A percentile compares a stretch with the other conserved stretches of the same genome.
phyloP scores from a whole-genome alignment of 1,140 invertebrate genomes.

The Drosophila obscura region DNA sequence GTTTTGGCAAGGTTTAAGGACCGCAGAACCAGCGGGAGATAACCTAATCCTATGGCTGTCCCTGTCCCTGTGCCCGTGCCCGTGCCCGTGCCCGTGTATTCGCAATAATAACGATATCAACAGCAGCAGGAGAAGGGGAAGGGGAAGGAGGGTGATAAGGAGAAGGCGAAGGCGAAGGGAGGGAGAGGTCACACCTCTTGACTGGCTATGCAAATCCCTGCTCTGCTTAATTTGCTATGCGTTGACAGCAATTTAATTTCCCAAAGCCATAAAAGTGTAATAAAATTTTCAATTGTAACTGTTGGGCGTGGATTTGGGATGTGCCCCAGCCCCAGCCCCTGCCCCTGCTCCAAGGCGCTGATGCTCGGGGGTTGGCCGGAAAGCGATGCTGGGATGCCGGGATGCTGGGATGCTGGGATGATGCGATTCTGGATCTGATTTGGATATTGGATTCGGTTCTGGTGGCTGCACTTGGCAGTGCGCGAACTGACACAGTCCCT shows the following conservation, averaged over 20 bases:
- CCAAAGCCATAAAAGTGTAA: constrained; percentile 79
- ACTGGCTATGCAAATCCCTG: constrained; percentile 47
- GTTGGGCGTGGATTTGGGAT: constrained; percentile 40
- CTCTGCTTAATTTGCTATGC: constrained; percentile 73
- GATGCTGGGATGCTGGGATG: too few species aligned
- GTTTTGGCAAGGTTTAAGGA: constrained; percentile 48
- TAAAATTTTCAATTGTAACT: constrained; percentile 75
- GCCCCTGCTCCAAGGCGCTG: too few species aligned
- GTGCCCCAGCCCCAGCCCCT: too few species aligned
- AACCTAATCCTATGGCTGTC: too few species aligned
- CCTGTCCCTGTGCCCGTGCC: too few species aligned
- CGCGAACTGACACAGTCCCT: constrained; percentile 64
- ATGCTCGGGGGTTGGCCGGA: neutral
- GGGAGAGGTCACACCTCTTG: constrained; percentile 64
- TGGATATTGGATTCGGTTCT: constrained; percentile 43
- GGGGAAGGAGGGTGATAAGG: neutral
- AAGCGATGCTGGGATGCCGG: neutral
- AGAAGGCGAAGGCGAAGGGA: neutral
- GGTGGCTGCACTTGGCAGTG: constrained; percentile 55
- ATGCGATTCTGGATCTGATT: constrained; percentile 23
- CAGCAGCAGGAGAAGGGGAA: too few species aligned
- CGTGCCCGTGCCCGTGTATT: neutral
- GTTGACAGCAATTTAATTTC: constrained; percentile 76
- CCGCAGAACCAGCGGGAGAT: constrained; percentile 39
- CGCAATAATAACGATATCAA: constrained; percentile 4